A percentile compares a stretch with the other conserved stretches of the same genome.
These are phyloP conservation scores for Drosophila buzzatii DNA, from an alignment of 2,888 invertebrate species.

Conservation along the genomic window DNA sequence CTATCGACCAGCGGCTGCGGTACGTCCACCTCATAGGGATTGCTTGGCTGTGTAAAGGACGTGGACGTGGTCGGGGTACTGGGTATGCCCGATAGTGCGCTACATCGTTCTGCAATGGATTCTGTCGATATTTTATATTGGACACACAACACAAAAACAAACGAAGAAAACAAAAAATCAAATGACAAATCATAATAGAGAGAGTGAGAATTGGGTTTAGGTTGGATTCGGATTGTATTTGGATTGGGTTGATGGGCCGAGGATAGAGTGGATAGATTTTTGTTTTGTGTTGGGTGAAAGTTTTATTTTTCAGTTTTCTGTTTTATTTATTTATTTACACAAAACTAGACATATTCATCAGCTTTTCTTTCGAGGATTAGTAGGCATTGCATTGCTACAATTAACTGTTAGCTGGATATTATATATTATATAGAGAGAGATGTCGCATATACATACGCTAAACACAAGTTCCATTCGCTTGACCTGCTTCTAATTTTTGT, in stretches of 20 bases:
- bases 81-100: constrained; percentile 87
- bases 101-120: constrained; percentile 89
- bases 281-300: constrained; percentile 23
- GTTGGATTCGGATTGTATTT: constrained; percentile 5
- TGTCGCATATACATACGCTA: constrained; percentile 18
- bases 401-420: constrained; percentile 40
- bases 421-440: too few species aligned
- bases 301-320: constrained; percentile 33
- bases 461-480: constrained; percentile 19
- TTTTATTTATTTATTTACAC: constrained; percentile 51
- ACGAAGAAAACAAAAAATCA: neutral
- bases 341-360: constrained; percentile 83
- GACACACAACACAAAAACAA: constrained; percentile 61
- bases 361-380: constrained; percentile 51
- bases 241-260: neutral
- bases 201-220: constrained; percentile 24
- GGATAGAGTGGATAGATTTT: constrained; percentile 7
- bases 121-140: constrained; percentile 70
- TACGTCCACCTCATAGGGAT: constrained; percentile 88
- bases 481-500: constrained; percentile 9
- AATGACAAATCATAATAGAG: constrained; percentile 21
- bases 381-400: constrained; percentile 60
- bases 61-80: constrained; percentile 83
- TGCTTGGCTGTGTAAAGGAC: constrained; percentile 86
- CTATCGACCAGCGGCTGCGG: constrained; percentile 90